Conservation (phyloP, 2,113 vertebrate genomes). For the Romanogobio albipinnatus region DNA sequence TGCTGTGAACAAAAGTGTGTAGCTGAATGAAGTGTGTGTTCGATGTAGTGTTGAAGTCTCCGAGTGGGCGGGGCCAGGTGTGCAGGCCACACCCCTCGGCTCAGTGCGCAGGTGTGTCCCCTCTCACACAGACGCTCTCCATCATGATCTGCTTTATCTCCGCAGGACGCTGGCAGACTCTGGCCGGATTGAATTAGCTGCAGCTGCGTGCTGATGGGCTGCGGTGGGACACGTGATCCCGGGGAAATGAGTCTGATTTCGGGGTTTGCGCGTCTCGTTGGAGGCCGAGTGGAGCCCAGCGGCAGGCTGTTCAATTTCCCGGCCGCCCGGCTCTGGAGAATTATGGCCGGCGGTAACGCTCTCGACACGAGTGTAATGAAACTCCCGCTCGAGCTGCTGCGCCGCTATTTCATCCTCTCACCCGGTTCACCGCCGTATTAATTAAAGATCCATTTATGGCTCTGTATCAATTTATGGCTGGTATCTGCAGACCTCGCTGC, state of each 20-base stretch:
- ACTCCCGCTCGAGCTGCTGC: slow-evolving; percentile 15
- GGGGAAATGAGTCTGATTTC: slow-evolving; percentile 54
- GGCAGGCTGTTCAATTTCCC: slow-evolving; percentile 49
- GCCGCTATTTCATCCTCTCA: slow-evolving; percentile 21
- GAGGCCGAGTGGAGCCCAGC: slow-evolving; percentile 40
- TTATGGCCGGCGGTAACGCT: slow-evolving; percentile 46
- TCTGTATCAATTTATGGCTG: slow-evolving; percentile 47
- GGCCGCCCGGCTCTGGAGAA: slow-evolving; percentile 33
- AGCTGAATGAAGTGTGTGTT: too few relatives aligned
- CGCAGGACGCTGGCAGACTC: background rate
- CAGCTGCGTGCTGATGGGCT: too few relatives aligned
- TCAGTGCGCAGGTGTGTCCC: slow-evolving; percentile 10
- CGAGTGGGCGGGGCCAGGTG: background rate
- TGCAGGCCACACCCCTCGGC: background rate
- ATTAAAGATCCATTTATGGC: slow-evolving; percentile 58
- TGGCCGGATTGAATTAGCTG: background rate
- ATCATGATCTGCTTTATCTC: background rate
- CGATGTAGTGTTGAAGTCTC: background rate
- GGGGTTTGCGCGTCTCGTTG: slow-evolving; percentile 23
- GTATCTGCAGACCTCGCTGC: slow-evolving; percentile 11
- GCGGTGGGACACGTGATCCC: slow-evolving; percentile 6
- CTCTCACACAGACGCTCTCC: background rate
- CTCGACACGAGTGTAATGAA: slow-evolving; percentile 48
- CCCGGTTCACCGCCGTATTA: slow-evolving; percentile 40
- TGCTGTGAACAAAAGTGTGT: too few relatives aligned